Conservation (phyloP, 2,797 vertebrate species). For the Pterois miles region DNA sequence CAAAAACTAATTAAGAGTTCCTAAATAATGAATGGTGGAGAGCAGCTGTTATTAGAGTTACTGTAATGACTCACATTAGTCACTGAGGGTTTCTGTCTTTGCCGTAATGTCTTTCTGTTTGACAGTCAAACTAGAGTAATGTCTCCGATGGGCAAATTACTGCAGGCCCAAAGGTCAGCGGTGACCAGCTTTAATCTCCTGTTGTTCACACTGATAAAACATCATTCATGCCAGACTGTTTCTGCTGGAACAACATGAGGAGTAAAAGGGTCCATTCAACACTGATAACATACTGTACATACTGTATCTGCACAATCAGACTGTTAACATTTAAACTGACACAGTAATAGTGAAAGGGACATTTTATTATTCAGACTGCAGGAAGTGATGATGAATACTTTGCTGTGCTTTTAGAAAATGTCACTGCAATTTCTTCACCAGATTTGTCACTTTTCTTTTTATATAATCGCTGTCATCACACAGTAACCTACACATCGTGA, state of each 20-base stretch:
- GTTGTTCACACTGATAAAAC: slow-evolving; percentile 15
- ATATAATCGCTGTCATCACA: not conserved
- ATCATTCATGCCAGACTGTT: not conserved
- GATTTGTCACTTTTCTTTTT: not conserved
- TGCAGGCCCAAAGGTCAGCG: slow-evolving; percentile 49
- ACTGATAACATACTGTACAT: not conserved
- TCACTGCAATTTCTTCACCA: not conserved
- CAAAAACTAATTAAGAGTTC: slow-evolving; percentile 58
- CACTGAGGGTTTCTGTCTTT: slow-evolving; percentile 49
- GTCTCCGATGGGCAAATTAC: slow-evolving; percentile 35
- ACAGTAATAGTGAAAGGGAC: not conserved
- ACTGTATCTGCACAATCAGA: not conserved
- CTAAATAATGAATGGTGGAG: slow-evolving; percentile 71
- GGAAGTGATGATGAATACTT: slow-evolving; percentile 3
- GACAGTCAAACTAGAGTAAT: slow-evolving; percentile 45
- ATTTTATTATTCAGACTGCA: not conserved
- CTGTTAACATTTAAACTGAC: not conserved
- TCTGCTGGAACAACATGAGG: not conserved
- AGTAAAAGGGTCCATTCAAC: not conserved
- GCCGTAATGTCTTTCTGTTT: slow-evolving; percentile 29
- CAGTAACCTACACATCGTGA: not conserved
- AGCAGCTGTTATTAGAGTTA: slow-evolving; percentile 57
- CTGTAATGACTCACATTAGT: slow-evolving; percentile 73
- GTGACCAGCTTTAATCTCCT: slow-evolving; percentile 44
- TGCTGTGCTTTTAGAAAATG: slow-evolving; percentile 29